Evolutionary conservation across 2,797 vertebrate species (phyloP).

Genomic region (Amazona ochrocephala): DNA sequence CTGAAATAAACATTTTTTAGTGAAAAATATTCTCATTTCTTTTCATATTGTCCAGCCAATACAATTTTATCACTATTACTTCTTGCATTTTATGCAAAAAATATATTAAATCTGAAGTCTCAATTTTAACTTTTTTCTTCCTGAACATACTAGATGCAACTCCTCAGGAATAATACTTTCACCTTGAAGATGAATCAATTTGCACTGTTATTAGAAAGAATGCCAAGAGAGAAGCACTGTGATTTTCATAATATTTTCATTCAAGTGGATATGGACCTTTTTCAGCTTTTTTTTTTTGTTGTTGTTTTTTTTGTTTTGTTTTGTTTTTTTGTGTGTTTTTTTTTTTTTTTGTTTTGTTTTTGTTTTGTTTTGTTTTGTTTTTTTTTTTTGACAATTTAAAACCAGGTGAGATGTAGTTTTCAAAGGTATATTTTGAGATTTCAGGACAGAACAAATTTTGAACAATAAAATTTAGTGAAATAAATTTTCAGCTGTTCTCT

Average conservation of each 20-base stretch:
- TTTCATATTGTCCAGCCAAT: slow-evolving; percentile 13
- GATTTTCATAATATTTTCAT: slow-evolving; percentile 35
- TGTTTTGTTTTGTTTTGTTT: no score
- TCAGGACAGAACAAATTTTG: not conserved
- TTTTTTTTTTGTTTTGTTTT: no score
- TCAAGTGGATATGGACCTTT: not conserved
- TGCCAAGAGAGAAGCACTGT: not conserved
- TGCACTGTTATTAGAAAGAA: slow-evolving; percentile 29
- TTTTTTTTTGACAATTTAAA: not conserved
- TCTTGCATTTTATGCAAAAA: slow-evolving; percentile 23
- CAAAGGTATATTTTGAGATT: not conserved
- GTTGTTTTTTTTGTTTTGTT: no score
- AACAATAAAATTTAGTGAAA: not conserved
- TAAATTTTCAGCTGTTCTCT: not conserved
- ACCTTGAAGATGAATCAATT: slow-evolving; percentile 13
- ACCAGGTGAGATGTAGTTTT: not conserved
- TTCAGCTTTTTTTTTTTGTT: not conserved
- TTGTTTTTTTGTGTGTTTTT: not conserved
- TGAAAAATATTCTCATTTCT: slow-evolving; percentile 34
- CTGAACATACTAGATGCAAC: not conserved
- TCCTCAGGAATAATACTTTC: not conserved
- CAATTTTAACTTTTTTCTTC: not conserved
- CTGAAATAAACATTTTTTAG: slow-evolving; percentile 24
- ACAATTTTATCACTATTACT: not conserved
- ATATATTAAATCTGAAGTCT: not conserved